These are phyloP conservation scores for Cydia splendana DNA, from an alignment of 1,140 invertebrate species.

Conservation along the genomic window DNA sequence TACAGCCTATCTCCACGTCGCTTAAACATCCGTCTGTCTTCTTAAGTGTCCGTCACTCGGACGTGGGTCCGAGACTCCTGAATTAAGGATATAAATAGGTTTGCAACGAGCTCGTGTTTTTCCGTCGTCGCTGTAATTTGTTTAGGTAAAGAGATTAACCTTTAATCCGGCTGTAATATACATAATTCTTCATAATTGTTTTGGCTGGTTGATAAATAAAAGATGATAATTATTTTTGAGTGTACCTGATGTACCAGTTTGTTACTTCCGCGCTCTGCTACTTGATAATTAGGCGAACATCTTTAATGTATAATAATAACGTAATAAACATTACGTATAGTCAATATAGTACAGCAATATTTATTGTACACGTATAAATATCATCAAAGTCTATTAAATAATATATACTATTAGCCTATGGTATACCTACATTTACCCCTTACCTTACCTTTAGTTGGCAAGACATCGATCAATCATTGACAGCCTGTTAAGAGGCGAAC, in stretches of 20 bases:
- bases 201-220: neutral
- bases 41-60: slow-evolving; percentile 46
- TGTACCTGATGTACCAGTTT: no score
- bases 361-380: no score
- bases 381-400: neutral
- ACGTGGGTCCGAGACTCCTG: slow-evolving; percentile 42
- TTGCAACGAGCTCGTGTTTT: slow-evolving; percentile 18
- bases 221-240: neutral
- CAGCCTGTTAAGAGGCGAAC: slow-evolving; percentile 12
- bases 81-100: slow-evolving; percentile 38
- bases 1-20: slow-evolving; percentile 5
- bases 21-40: slow-evolving; percentile 52
- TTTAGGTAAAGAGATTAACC: slow-evolving; percentile 5
- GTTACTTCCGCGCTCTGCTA: no score
- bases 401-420: neutral
- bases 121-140: neutral
- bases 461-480: slow-evolving; percentile 21
- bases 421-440: neutral
- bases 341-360: no score
- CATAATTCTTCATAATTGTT: neutral
- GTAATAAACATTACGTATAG: no score
- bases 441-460: slow-evolving; percentile 1
- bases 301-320: no score
- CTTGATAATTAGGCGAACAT: no score
- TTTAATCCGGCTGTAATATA: neutral